phyloP scores from a whole-genome alignment of 2,888 invertebrate genomes.

The Agrotis segetum region DNA sequence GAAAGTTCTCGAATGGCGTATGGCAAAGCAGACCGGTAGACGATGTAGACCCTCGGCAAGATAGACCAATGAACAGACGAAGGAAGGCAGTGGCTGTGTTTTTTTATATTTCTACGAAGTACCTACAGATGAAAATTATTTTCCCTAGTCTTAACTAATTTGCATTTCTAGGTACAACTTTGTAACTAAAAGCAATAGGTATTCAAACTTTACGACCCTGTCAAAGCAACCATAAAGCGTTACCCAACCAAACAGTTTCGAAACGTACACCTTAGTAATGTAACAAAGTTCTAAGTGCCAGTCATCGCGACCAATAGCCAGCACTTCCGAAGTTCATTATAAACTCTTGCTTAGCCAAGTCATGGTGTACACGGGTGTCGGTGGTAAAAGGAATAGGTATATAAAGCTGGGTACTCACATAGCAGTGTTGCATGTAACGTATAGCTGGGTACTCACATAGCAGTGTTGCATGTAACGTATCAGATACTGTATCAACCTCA shows the following conservation, averaged over 20 bases:
- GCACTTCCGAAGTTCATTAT: conserved; percentile 56
- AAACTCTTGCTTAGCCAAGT: conserved; percentile 43
- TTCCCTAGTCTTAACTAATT: not conserved
- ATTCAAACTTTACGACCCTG: conserved; percentile 8
- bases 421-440: too few relatives aligned
- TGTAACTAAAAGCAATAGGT: conserved; percentile 24
- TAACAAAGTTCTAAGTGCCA: conserved; percentile 53
- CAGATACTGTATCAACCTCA: too few relatives aligned
- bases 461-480: too few relatives aligned
- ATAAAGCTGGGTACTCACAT: not conserved
- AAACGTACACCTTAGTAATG: conserved; percentile 34
- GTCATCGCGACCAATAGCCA: conserved; percentile 50
- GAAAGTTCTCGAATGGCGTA: too few relatives aligned
- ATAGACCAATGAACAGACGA: too few relatives aligned
- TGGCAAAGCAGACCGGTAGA: too few relatives aligned
- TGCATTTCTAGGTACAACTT: not conserved
- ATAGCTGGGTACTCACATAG: too few relatives aligned
- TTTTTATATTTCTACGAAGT: too few relatives aligned
- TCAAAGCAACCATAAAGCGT: conserved; percentile 20
- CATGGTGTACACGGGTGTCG: conserved; percentile 31
- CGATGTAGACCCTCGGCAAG: too few relatives aligned
- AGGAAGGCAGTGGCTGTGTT: too few relatives aligned
- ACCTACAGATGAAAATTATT: too few relatives aligned
- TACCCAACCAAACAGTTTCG: conserved; percentile 5
- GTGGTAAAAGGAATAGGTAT: conserved; percentile 24